Evolutionary conservation across 1,140 invertebrate genomes (phyloP).

Genomic region (Odontomachus brunneus): DNA sequence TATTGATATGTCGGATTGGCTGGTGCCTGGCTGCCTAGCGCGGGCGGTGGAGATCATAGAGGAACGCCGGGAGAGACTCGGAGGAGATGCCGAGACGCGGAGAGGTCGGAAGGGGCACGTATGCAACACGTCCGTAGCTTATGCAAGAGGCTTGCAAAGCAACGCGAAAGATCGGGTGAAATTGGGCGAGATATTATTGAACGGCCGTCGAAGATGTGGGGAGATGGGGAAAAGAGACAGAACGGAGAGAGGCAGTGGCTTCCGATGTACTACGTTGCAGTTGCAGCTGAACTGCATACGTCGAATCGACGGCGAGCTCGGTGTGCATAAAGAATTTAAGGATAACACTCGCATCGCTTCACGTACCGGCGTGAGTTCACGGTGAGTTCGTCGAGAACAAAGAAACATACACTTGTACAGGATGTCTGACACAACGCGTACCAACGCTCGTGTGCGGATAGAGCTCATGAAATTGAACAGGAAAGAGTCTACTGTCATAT

Average conservation of each 20-base stretch:
- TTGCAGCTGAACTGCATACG: constrained; percentile 19
- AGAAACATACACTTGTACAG: no score
- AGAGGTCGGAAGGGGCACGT: constrained; percentile 54
- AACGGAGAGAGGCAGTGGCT: neutral
- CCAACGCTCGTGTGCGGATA: no score
- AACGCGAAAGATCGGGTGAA: constrained; percentile 77
- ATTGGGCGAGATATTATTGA: constrained; percentile 81
- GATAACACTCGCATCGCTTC: neutral
- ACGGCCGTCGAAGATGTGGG: constrained; percentile 21
- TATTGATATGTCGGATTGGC: constrained; percentile 82
- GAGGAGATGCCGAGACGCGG: constrained; percentile 17
- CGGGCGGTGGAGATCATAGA: constrained; percentile 49
- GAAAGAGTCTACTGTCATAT: no score
- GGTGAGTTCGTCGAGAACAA: neutral
- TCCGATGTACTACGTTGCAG: neutral
- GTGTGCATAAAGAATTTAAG: constrained; percentile 45
- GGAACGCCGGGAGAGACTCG: constrained; percentile 18
- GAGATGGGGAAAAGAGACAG: neutral
- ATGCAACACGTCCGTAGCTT: constrained; percentile 65
- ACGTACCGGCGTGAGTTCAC: neutral
- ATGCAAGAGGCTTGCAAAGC: constrained; percentile 73
- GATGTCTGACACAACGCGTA: no score
- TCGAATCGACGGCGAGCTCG: constrained; percentile 13
- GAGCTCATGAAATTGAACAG: no score
- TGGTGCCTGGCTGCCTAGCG: constrained; percentile 69